These are phyloP conservation scores for Eufriesea mexicana DNA, from an alignment of 1,140 invertebrate genomes.

Conservation along the genomic window DNA sequence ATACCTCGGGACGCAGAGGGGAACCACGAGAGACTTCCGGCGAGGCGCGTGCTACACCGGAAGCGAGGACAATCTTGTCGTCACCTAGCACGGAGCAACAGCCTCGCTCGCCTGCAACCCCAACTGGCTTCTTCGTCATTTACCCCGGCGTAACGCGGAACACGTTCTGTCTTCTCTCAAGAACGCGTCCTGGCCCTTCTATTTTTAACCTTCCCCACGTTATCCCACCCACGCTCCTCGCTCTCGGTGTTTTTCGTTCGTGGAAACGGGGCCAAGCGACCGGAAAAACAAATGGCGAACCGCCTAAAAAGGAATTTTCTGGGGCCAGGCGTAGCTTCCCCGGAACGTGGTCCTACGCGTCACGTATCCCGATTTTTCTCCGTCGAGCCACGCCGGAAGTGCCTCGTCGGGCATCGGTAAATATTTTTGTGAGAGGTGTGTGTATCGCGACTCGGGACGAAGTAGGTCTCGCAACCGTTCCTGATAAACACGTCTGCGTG, in stretches of 20 bases:
- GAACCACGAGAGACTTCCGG: slow-evolving; percentile 71
- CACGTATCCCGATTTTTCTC: background rate
- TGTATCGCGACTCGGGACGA: background rate
- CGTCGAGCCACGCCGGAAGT: background rate
- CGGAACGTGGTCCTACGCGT: background rate
- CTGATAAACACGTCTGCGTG: background rate
- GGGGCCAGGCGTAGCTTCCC: fast-evolving
- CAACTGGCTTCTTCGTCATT: slow-evolving; percentile 30
- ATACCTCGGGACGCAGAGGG: slow-evolving; percentile 52
- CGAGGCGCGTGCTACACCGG: slow-evolving; percentile 73
- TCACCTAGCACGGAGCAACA: slow-evolving; percentile 59
- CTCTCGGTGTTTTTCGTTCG: background rate
- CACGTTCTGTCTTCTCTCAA: slow-evolving; percentile 51
- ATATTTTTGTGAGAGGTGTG: background rate
- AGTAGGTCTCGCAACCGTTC: background rate
- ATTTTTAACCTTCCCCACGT: slow-evolving; percentile 41
- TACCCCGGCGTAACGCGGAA: slow-evolving; percentile 30
- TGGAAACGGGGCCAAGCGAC: slow-evolving; percentile 1
- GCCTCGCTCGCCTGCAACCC: slow-evolving; percentile 22
- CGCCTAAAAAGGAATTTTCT: slow-evolving; percentile 24
- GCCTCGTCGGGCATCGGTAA: background rate
- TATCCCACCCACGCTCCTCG: slow-evolving; percentile 4
- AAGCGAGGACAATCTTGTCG: slow-evolving; percentile 72
- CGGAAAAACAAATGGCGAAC: slow-evolving; percentile 49
- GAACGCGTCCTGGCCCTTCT: slow-evolving; percentile 24